Conservation (phyloP, 2,113 vertebrate species). For the Sylvia atricapilla region DNA sequence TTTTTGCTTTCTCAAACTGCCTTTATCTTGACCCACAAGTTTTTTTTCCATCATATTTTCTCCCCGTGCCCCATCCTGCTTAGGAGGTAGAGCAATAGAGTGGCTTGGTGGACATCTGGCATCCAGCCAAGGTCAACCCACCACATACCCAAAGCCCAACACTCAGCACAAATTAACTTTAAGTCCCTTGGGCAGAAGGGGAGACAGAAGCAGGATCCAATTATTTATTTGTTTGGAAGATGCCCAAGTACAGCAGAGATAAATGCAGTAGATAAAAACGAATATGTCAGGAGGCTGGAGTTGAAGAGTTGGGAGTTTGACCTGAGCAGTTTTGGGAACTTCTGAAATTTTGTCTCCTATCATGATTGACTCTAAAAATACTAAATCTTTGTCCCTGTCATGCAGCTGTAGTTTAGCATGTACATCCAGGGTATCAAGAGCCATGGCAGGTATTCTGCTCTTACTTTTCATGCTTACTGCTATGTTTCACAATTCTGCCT, state of each 20-base stretch:
- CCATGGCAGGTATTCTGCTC: neutral
- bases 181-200: conserved; percentile 2
- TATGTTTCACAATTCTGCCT: neutral
- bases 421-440: neutral
- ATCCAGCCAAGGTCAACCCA: neutral
- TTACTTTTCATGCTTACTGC: neutral
- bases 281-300: neutral
- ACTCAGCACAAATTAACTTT: conserved; percentile 52
- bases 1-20: neutral
- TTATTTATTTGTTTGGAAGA: conserved; percentile 54
- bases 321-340: neutral
- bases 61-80: neutral
- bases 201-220: conserved; percentile 32
- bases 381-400: neutral
- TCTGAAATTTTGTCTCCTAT: neutral
- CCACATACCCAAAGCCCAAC: neutral
- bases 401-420: neutral
- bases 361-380: neutral
- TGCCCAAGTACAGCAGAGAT: conserved; percentile 16
- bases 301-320: neutral
- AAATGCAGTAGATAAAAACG: conserved; percentile 4
- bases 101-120: neutral
- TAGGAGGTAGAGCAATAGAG: neutral
- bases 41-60: neutral
- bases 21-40: neutral